A percentile compares a stretch with the other conserved stretches of the same genome.
Conservation (phyloP, 2,113 vertebrate genomes). For the Bos indicus region DNA sequence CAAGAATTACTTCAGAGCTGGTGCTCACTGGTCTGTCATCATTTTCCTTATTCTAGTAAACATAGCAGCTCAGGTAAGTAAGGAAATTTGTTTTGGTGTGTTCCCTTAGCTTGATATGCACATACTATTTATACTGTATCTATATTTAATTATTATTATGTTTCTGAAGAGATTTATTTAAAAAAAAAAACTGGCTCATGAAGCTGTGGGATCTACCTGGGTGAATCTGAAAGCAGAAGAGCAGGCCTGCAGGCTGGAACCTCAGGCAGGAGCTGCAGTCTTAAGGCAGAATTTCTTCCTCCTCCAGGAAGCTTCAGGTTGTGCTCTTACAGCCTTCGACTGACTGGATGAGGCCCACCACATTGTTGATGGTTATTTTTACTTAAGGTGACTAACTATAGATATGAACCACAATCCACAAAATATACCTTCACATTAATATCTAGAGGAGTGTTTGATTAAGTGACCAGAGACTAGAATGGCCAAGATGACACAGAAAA, state of each 20-base stretch:
- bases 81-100: background rate
- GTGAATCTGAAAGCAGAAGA: background rate
- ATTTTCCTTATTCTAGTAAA: too few relatives aligned
- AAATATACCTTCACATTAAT: background rate
- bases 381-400: background rate
- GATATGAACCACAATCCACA: background rate
- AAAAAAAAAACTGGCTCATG: background rate
- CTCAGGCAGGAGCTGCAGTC: background rate
- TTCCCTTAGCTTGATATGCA: too few relatives aligned
- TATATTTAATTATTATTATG: background rate
- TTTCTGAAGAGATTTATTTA: background rate
- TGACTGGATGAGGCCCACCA: background rate
- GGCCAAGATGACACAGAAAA: background rate
- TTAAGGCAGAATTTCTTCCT: background rate
- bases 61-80: slow-evolving; percentile 76
- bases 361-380: background rate
- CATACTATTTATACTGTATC: accelerated
- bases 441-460: background rate
- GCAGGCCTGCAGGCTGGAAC: background rate
- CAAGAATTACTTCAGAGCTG: too few relatives aligned
- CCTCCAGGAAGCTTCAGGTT: background rate
- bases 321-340: background rate
- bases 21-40: too few relatives aligned
- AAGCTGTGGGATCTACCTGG: background rate
- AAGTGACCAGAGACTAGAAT: background rate